Percentiles rank a stretch among this genome's conserved stretches.
phyloP scores from a whole-genome alignment of 2,797 vertebrate genomes.

The Mormyrops attenuatus region DNA sequence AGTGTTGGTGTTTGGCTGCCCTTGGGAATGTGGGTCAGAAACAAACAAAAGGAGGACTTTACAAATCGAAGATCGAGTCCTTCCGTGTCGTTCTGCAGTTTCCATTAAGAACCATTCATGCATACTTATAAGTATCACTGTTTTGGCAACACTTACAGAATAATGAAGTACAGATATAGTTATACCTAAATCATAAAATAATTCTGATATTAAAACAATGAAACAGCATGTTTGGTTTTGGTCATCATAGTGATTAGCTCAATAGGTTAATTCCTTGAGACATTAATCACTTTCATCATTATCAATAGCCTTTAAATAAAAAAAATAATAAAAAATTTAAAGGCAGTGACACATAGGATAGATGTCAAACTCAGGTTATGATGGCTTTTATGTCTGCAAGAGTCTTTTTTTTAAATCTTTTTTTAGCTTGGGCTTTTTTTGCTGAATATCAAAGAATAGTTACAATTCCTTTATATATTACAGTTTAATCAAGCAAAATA shows the following conservation, averaged over 20 bases:
- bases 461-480: background rate
- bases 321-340: background rate
- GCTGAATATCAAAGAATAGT: background rate
- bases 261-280: background rate
- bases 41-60: conserved; percentile 14
- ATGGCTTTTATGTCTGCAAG: background rate
- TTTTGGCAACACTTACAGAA: background rate
- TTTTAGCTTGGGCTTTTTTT: background rate
- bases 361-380: background rate
- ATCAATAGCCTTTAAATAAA: background rate
- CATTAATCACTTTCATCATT: background rate
- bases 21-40: background rate
- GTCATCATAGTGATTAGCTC: background rate
- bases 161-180: background rate
- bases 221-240: background rate
- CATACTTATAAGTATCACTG: background rate
- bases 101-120: background rate
- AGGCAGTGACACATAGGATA: background rate
- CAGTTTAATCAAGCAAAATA: background rate
- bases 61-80: background rate
- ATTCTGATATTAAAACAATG: background rate
- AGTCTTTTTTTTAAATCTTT: background rate
- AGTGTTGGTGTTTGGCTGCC: conserved; percentile 17
- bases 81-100: background rate
- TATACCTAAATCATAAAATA: background rate